Conservation (phyloP, 2,797 vertebrate species). For the Toxotes lorentzi region DNA sequence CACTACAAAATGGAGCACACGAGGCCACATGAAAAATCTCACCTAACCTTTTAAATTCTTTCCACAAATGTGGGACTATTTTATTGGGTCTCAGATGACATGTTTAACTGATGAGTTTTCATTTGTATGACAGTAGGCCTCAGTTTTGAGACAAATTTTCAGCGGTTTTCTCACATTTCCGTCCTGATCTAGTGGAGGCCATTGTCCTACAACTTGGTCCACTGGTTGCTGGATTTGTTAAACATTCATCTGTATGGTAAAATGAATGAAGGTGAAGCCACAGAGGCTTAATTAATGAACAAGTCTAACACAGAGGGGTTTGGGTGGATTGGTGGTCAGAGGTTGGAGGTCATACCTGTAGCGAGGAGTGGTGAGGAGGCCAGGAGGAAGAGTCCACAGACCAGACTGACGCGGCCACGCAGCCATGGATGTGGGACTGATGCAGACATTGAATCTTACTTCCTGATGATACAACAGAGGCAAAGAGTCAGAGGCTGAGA, state of each 20-base stretch:
- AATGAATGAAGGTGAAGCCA: neutral
- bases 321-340: slow-evolving; percentile 1
- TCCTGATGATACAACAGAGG: slow-evolving; percentile 63
- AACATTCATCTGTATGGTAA: neutral
- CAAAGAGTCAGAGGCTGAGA: too few relatives aligned
- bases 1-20: too few relatives aligned
- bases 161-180: neutral
- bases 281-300: neutral
- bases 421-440: slow-evolving; percentile 59
- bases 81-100: too few relatives aligned
- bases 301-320: too few relatives aligned
- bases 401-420: slow-evolving; percentile 68
- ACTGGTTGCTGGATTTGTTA: neutral
- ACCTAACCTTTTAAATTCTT: too few relatives aligned
- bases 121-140: too few relatives aligned
- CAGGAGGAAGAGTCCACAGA: slow-evolving; percentile 76
- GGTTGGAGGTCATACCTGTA: slow-evolving; percentile 72
- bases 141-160: neutral
- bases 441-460: slow-evolving; percentile 80
- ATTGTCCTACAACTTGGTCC: neutral
- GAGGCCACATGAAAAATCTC: too few relatives aligned
- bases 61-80: too few relatives aligned
- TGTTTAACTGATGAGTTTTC: too few relatives aligned
- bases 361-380: slow-evolving; percentile 63
- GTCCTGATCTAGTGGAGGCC: neutral